A percentile compares a stretch with the other conserved stretches of the same genome.
These are phyloP conservation scores for Triplophysa bombifrons DNA, from an alignment of 2,797 vertebrate species.

Conservation along the genomic window DNA sequence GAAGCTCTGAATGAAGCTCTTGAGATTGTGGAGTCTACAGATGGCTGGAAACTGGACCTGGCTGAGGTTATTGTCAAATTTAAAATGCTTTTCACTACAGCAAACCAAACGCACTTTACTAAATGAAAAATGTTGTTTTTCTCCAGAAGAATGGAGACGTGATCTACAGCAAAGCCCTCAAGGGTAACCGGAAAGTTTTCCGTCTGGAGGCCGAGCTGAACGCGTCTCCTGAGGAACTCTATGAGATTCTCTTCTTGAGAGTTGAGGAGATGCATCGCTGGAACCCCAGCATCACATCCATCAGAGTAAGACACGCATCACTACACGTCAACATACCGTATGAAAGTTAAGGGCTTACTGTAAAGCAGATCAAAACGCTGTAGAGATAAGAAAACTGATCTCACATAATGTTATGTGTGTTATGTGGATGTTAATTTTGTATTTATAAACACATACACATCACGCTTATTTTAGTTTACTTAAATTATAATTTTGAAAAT, in stretches of 20 bases:
- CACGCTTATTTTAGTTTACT: too few relatives aligned
- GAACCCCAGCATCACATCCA: slow-evolving; percentile 78
- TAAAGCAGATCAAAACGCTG: too few relatives aligned
- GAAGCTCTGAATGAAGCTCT: slow-evolving; percentile 74
- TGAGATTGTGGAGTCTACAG: slow-evolving; percentile 70
- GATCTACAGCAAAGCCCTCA: slow-evolving; percentile 74
- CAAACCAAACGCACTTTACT: neutral
- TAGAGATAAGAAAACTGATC: too few relatives aligned
- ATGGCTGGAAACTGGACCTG: slow-evolving; percentile 73
- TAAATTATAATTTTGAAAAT: too few relatives aligned
- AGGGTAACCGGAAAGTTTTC: slow-evolving; percentile 76
- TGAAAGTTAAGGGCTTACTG: too few relatives aligned
- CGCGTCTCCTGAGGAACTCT: slow-evolving; percentile 68
- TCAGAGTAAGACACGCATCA: slow-evolving; percentile 71
- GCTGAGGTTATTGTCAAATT: slow-evolving; percentile 65
- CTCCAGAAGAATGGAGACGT: slow-evolving; percentile 70
- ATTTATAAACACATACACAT: too few relatives aligned
- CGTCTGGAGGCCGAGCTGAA: slow-evolving; percentile 77
- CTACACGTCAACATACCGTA: too few relatives aligned
- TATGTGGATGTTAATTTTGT: too few relatives aligned
- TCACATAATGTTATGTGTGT: too few relatives aligned
- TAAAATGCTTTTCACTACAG: neutral
- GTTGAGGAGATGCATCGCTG: slow-evolving; percentile 82
- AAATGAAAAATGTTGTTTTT: neutral
- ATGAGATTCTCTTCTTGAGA: slow-evolving; percentile 76